A percentile compares a stretch with the other conserved stretches of the same genome.
phyloP scores from a whole-genome alignment of 2,113 vertebrate species.

The Chamaetylas fuelleborni region DNA sequence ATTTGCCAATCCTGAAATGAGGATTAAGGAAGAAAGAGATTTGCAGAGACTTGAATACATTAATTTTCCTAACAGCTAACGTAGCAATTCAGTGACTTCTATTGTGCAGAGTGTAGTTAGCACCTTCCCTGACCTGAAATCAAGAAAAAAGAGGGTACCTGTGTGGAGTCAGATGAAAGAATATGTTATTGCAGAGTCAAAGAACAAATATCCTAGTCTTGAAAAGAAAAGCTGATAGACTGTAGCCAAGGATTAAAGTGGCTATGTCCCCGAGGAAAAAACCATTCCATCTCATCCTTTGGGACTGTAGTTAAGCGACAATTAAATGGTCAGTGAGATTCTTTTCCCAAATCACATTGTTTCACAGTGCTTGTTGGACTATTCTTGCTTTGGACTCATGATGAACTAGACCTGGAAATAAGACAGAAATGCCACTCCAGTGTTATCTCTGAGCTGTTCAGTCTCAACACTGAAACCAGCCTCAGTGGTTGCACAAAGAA shows the following conservation, averaged over 20 bases:
- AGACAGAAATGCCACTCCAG: not conserved
- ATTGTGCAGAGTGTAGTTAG: not conserved
- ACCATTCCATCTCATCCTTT: not conserved
- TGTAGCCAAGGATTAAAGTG: not conserved
- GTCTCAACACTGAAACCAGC: not conserved
- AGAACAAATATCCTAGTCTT: not conserved
- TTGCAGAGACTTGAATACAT: constrained; percentile 29
- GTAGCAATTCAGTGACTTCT: not conserved
- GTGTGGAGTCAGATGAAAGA: not conserved
- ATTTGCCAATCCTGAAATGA: constrained; percentile 14
- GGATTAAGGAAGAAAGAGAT: constrained; percentile 41
- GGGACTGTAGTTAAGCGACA: not conserved
- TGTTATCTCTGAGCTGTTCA: not conserved
- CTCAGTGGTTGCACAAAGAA: not conserved
- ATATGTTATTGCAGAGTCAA: not conserved
- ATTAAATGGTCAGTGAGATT: not conserved
- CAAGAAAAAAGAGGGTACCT: not conserved
- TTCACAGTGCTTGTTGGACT: not conserved
- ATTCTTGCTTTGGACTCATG: not conserved
- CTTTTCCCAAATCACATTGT: not conserved
- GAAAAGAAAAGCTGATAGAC: not conserved
- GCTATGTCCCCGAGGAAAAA: not conserved
- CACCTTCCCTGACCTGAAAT: not conserved
- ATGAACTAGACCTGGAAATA: not conserved
- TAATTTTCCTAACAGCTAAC: constrained; percentile 31